Base-by-base conservation (phyloP, 1,140 invertebrate species). In the Zeugodacus cucurbitae region DNA sequence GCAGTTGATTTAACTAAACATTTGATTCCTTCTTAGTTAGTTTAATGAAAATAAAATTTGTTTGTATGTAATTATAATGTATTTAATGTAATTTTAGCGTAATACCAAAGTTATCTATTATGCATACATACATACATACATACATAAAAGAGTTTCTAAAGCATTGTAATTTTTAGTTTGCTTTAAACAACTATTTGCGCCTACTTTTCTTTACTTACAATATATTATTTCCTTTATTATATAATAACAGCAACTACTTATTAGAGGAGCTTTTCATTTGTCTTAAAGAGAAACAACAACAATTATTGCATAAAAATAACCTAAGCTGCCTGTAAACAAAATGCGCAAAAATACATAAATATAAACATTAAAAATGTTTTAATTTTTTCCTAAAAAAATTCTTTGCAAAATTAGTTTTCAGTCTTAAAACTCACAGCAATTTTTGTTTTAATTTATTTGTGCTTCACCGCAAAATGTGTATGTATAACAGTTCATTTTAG, bases 51-150 rank as follows among this genome's bases (percentile, higher is more conserved):
- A 88, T 89, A 54, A 48, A 54, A 29, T 26, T 91, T 91, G 91
- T 57, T 82, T 78, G 87, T 91, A 91, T 90, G 91, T 91, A 91
- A 91, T 92, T 90, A 91, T 91, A 92, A 92, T 91, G 91, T 89
- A 89, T 62, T 86, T 92, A 91, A 92, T 89, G 89, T 92, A 92
- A 91, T 90, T 92, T 91, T 92, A 92, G 91, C 92, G 88, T 92
- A 92, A 92, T 92, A 92, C 91, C 91, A 92, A 92, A 92, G 91
- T 88, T 91, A 90, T 89, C 90, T 89, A 88, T 89, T 92, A 91
- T 91, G 88, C 70, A 78, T 74, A 37, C 32, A 74, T 67, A 34
- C 11, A 10, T 62, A 62, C 58, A 62, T 62, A 26, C 58, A 62
- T 54, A 54, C 48, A 14, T 54, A 54, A n/a, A n/a, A 20, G 14